Conservation (phyloP, 2,113 vertebrate species). For the Aviceda subcristata region DNA sequence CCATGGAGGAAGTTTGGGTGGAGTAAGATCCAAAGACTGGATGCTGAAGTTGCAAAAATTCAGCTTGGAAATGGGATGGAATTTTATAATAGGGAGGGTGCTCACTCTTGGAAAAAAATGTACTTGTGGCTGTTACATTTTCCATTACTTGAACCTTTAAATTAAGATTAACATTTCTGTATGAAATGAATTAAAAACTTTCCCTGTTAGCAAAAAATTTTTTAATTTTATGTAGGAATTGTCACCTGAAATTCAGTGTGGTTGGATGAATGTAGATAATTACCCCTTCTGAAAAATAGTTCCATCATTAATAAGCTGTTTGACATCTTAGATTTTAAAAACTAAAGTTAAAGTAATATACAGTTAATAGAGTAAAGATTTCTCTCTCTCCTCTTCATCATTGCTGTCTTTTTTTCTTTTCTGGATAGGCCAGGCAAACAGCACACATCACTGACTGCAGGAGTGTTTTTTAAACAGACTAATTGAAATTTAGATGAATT, state of each 20-base stretch:
- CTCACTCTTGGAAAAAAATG: background rate
- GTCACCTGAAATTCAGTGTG: background rate
- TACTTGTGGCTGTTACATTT: background rate
- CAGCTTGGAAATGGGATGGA: background rate
- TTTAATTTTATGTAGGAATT: background rate
- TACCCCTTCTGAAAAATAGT: background rate
- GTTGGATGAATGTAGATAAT: background rate
- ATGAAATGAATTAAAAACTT: background rate
- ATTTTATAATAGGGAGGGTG: background rate
- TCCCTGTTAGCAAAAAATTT: background rate
- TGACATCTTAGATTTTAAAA: background rate
- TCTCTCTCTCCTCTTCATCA: background rate
- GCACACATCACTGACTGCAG: conserved; percentile 7
- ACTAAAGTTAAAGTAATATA: background rate
- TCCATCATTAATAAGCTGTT: background rate
- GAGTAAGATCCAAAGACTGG: background rate
- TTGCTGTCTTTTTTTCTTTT: background rate
- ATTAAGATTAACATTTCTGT: background rate
- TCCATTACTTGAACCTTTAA: background rate
- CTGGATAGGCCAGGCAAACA: background rate
- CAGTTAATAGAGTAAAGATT: background rate
- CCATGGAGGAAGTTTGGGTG: background rate
- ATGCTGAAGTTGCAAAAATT: background rate
- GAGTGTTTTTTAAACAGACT: background rate
- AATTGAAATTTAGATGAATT: conserved; percentile 20